Conservation (phyloP, 2,113 vertebrate species). For the Percopsis transmontana region DNA sequence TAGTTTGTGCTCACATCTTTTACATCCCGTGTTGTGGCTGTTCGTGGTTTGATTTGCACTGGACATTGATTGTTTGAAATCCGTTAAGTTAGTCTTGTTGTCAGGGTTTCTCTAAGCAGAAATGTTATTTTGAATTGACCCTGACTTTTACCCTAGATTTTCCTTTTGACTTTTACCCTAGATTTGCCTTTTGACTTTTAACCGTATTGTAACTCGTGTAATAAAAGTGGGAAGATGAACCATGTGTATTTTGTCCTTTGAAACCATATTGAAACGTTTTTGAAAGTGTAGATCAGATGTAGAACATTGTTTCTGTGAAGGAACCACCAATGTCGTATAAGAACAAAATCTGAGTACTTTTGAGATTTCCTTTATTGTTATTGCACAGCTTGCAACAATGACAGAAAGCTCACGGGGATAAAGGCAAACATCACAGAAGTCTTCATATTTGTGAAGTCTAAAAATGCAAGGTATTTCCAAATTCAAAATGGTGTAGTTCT, state of each 20-base stretch:
- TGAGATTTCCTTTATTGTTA: conserved; percentile 36
- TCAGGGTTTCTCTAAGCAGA: no score
- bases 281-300: no score
- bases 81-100: no score
- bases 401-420: conserved; percentile 33
- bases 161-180: not conserved
- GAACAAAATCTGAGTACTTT: not conserved
- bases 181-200: conserved; percentile 26
- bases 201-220: conserved; percentile 41
- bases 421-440: conserved; percentile 37
- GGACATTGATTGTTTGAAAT: no score
- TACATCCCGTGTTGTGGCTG: no score
- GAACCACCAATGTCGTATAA: not conserved
- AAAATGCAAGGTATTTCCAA: conserved; percentile 11
- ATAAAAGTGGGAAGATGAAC: conserved; percentile 10
- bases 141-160: not conserved
- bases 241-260: not conserved
- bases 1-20: not conserved
- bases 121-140: not conserved
- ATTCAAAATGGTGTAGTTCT: not conserved
- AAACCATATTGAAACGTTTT: not conserved
- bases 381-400: conserved; percentile 37
- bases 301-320: no score
- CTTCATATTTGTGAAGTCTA: conserved; percentile 16
- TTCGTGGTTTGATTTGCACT: no score